Evolutionary conservation across 2,797 vertebrate species (phyloP).

Genomic region (Enteromius thamalakanensis): DNA sequence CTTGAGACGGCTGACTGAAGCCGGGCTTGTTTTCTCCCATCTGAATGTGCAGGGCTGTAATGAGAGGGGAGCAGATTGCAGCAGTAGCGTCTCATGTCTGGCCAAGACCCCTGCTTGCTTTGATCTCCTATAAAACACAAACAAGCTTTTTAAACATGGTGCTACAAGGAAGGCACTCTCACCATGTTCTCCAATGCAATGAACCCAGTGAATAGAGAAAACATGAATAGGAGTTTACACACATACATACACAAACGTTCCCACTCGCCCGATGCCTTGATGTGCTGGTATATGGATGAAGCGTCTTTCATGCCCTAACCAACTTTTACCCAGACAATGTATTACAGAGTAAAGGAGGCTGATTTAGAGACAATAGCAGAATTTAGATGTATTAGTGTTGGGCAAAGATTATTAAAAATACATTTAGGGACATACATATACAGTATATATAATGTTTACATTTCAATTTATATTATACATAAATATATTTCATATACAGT

Average conservation of each 20-base stretch:
- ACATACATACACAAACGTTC: conserved; percentile 4
- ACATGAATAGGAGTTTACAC: conserved; percentile 21
- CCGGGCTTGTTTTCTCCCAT: conserved; percentile 66
- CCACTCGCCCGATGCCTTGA: not conserved
- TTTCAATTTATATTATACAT: no score
- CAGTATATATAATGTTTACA: no score
- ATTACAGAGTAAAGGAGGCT: not conserved
- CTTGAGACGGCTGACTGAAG: conserved; percentile 64
- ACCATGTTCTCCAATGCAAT: conserved; percentile 18
- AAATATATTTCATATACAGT: no score
- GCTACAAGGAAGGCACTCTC: conserved; percentile 60
- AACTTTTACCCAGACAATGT: not conserved
- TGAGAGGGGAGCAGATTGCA: conserved; percentile 76
- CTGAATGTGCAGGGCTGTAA: conserved; percentile 67
- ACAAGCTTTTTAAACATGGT: conserved; percentile 73
- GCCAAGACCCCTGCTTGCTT: conserved; percentile 77
- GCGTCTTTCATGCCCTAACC: not conserved
- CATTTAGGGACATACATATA: no score
- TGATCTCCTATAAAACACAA: conserved; percentile 79
- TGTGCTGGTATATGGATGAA: conserved; percentile 1
- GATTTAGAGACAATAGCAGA: not conserved
- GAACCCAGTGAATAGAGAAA: conserved; percentile 20
- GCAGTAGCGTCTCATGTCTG: conserved; percentile 75
- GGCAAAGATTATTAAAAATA: no score
- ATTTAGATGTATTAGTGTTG: not conserved